Conservation (phyloP, 2,888 invertebrate species). For the Aspidiotus destructor region DNA sequence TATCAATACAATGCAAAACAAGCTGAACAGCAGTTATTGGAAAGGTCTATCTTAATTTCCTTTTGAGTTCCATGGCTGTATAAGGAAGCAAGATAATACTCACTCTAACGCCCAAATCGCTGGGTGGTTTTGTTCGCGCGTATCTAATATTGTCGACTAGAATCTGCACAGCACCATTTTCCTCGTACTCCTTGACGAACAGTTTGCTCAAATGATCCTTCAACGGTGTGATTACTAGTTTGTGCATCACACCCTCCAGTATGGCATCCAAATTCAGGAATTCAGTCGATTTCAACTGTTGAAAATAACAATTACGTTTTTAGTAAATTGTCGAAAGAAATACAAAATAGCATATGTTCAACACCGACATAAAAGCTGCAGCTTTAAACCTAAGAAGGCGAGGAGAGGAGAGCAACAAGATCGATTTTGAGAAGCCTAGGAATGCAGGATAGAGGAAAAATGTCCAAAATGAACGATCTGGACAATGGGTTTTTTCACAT, state of each 20-base stretch:
- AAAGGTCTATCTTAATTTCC: not conserved
- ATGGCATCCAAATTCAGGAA: slow-evolving; percentile 93
- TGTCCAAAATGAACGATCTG: no score
- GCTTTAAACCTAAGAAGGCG: not conserved
- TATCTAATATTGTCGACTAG: slow-evolving; percentile 61
- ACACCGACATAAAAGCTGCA: not conserved
- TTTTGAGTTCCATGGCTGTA: not conserved
- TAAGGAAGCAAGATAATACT: slow-evolving; percentile 32
- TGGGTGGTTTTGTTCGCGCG: slow-evolving; percentile 56
- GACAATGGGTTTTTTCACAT: no score
- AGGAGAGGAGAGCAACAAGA: slow-evolving; percentile 16
- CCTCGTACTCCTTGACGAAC: slow-evolving; percentile 79
- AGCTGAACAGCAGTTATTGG: not conserved
- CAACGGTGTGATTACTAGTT: slow-evolving; percentile 76
- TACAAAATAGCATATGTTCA: no score
- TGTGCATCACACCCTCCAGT: slow-evolving; percentile 86
- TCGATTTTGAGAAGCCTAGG: no score
- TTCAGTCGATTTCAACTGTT: slow-evolving; percentile 72
- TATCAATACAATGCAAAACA: not conserved
- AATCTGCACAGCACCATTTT: slow-evolving; percentile 59
- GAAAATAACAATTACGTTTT: slow-evolving; percentile 28
- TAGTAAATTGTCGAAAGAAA: no score
- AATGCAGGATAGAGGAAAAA: no score
- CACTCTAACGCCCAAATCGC: slow-evolving; percentile 61
- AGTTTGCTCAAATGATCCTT: slow-evolving; percentile 72